These are phyloP conservation scores for Rhinella marina DNA, from an alignment of 2,797 vertebrate species.

Conservation along the genomic window DNA sequence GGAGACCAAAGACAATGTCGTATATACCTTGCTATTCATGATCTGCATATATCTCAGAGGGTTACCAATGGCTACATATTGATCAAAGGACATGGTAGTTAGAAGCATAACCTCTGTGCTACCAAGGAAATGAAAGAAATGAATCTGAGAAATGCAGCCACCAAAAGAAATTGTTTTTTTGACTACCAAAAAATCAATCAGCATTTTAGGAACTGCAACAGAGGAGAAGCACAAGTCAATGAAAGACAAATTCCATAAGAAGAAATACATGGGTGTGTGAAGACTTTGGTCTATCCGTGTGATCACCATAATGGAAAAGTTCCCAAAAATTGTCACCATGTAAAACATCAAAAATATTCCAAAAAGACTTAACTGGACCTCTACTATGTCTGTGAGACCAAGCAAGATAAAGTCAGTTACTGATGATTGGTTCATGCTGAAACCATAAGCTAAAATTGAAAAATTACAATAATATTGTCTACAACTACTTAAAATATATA, in stretches of 20 bases:
- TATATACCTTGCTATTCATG: neutral
- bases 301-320: neutral
- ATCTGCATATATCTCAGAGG: conserved; percentile 15
- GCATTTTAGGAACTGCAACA: conserved; percentile 63
- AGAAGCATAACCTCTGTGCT: neutral
- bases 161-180: conserved; percentile 62
- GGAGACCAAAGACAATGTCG: neutral
- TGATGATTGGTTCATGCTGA: neutral
- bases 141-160: conserved; percentile 63
- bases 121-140: conserved; percentile 56
- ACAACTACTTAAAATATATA: too few relatives aligned
- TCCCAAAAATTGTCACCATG: too few relatives aligned
- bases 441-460: neutral
- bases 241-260: conserved; percentile 63
- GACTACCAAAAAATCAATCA: conserved; percentile 54
- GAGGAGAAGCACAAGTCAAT: conserved; percentile 64
- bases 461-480: neutral
- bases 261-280: conserved; percentile 64
- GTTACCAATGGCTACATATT: neutral
- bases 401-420: conserved; percentile 7
- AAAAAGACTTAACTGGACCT: conserved; percentile 10
- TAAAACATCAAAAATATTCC: conserved; percentile 8
- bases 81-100: neutral
- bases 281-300: conserved; percentile 43
- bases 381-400: neutral